A percentile compares a stretch with the other conserved stretches of the same genome.
These are phyloP conservation scores for Zaprionus ornatus DNA, from an alignment of 1,140 invertebrate genomes.

Conservation along the genomic window DNA sequence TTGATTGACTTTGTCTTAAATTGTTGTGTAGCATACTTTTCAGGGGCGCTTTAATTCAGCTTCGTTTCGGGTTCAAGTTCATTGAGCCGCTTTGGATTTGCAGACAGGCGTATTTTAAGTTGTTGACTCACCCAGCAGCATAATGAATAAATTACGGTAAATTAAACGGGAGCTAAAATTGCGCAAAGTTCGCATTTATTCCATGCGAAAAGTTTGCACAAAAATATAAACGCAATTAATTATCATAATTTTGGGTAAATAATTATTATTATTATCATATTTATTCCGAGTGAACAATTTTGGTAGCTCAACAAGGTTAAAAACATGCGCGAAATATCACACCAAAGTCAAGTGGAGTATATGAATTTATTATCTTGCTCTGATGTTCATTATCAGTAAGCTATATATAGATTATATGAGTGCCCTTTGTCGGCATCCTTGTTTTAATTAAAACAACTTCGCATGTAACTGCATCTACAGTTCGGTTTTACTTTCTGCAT, in stretches of 20 bases:
- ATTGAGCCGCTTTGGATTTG: neutral
- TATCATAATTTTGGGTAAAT: neutral
- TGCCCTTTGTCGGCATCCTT: neutral
- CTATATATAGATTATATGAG: neutral
- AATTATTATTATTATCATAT: neutral
- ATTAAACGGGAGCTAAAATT: conserved; percentile 2
- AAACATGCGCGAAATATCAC: neutral
- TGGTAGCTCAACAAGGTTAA: neutral
- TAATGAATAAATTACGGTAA: conserved; percentile 10
- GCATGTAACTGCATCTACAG: fast-evolving
- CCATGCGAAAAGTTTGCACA: conserved; percentile 9
- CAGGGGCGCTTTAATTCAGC: conserved; percentile 10
- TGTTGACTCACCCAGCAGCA: neutral
- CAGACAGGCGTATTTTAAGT: neutral
- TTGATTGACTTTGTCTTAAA: conserved; percentile 18
- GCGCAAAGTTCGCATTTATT: neutral
- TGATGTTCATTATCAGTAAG: too few relatives aligned
- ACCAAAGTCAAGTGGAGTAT: neutral
- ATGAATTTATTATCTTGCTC: neutral
- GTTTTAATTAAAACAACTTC: neutral
- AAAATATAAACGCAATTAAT: conserved; percentile 6
- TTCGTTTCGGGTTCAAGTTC: neutral
- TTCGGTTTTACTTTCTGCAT: neutral
- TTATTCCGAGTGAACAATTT: neutral
- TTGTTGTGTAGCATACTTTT: conserved; percentile 53